Base-by-base conservation (phyloP, 2,113 vertebrate species). In the Elephas maximus region DNA sequence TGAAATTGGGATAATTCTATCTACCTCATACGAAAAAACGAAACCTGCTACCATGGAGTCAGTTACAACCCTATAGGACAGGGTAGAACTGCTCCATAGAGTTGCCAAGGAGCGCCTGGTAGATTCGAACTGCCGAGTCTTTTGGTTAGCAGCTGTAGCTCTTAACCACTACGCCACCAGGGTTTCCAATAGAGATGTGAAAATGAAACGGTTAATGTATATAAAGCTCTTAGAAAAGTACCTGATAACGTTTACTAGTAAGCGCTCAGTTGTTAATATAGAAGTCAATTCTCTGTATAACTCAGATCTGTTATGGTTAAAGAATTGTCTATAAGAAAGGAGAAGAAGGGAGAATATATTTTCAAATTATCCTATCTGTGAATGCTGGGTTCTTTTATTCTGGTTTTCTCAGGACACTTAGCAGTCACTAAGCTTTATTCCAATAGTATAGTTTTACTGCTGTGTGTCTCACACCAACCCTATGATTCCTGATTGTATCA, bases 401-500 rank as follows among this genome's bases (percentile, higher is more conserved):
- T 53, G 0, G 82, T 88, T 93, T 94, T 65, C 71, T 92, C 37
- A 81, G 71, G 74, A 77, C 85, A 90, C 44, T 76, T 88, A 74
- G 93, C 74, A 80, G 37, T 92, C 74, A 69, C 1, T 4, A 44
- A 93, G 74, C 86, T 71, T 87, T 91, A 85, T 85, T 87, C 69
- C 26, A 62, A 20, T 63, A 84, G 71, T 57, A 67, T n/a, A 69
- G 84, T 79, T 93, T 71, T 94, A 83, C 97, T 77, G 76, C 86
- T 94, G 2, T 84, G 33, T 63, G 87, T 90, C 80, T 97, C 92
- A 82, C 67, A 95, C 69, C 85, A 96, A 74, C 51, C 84, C 45
- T 67, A 67, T 93, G 91, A 95, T 97, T 92, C 48, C 91, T 86
- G 85, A 86, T 97, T 88, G 26, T 79, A 82, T 95, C 88, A 92